phyloP scores from a whole-genome alignment of 2,797 vertebrate genomes.

The Coregonus suidteri region DNA sequence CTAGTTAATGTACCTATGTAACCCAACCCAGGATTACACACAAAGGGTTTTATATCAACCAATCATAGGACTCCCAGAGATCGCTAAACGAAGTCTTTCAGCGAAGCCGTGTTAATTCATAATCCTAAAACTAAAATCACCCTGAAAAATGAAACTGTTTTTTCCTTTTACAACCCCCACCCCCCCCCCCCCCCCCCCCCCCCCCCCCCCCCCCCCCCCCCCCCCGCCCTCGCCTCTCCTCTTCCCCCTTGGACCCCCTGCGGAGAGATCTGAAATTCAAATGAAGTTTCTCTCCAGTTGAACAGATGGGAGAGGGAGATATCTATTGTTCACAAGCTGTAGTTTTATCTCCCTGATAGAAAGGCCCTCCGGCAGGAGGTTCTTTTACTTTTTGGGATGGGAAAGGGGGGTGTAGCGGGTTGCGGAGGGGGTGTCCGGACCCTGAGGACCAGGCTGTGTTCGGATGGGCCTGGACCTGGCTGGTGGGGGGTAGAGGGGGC shows the following conservation, averaged over 20 bases:
- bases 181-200: constrained; percentile 20
- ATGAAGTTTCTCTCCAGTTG: constrained; percentile 72
- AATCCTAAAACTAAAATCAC: constrained; percentile 75
- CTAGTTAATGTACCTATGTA: neutral
- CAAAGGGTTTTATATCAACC: constrained; percentile 61
- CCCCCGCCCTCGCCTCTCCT: too few species aligned
- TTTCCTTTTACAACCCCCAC: too few species aligned
- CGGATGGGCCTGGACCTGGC: constrained; percentile 37
- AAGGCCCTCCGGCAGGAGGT: constrained; percentile 51
- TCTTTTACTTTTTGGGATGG: constrained; percentile 11
- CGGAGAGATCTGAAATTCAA: constrained; percentile 74
- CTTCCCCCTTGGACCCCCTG: constrained; percentile 39
- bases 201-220: constrained; percentile 22
- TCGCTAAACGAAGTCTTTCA: constrained; percentile 63
- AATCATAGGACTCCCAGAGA: constrained; percentile 48
- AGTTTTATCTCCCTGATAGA: constrained; percentile 70
- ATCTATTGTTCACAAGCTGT: constrained; percentile 75
- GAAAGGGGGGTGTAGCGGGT: constrained; percentile 13
- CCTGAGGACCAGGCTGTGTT: constrained; percentile 38
- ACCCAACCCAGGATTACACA: constrained; percentile 1
- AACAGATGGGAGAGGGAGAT: constrained; percentile 78
- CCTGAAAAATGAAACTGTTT: constrained; percentile 69
- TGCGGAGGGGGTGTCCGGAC: constrained; percentile 3
- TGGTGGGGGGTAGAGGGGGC: constrained; percentile 28
- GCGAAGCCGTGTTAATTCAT: constrained; percentile 71